Percentiles rank a stretch among this genome's conserved stretches.
Evolutionary conservation across 2,797 vertebrate genomes (phyloP).

Genomic region (Cynopterus sphinx): DNA sequence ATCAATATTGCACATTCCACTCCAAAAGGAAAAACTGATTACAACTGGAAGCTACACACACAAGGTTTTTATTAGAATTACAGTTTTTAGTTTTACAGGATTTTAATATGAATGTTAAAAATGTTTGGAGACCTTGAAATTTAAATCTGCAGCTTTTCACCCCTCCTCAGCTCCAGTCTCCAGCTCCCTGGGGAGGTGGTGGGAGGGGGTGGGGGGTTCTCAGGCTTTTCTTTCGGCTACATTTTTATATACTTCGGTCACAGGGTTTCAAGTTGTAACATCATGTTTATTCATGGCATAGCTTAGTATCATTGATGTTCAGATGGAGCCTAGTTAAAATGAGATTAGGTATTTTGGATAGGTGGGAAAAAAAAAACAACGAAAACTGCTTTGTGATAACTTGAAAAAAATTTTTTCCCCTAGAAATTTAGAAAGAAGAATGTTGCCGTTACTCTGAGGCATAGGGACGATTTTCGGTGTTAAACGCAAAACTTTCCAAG

Average conservation of each 20-base stretch:
- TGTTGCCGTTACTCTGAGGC: slow-evolving; percentile 61
- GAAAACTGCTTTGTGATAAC: slow-evolving; percentile 68
- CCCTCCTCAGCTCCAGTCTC: slow-evolving; percentile 3
- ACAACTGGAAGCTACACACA: slow-evolving; percentile 12
- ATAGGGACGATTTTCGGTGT: slow-evolving; percentile 69
- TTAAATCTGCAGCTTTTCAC: slow-evolving; percentile 60
- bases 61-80: slow-evolving; percentile 63
- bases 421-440: slow-evolving; percentile 69
- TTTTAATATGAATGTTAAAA: slow-evolving; percentile 57
- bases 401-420: neutral
- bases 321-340: slow-evolving; percentile 73
- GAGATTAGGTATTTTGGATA: slow-evolving; percentile 74
- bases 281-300: slow-evolving; percentile 82
- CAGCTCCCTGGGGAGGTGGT: neutral
- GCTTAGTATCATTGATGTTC: slow-evolving; percentile 76
- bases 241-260: slow-evolving; percentile 82
- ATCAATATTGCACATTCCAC: neutral
- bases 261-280: slow-evolving; percentile 80
- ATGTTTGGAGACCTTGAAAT: slow-evolving; percentile 69
- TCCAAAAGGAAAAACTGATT: slow-evolving; percentile 58
- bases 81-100: slow-evolving; percentile 53
- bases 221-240: slow-evolving; percentile 72
- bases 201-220: neutral
- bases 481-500: slow-evolving; percentile 66
- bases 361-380: slow-evolving; percentile 47